phyloP scores from a whole-genome alignment of 2,888 invertebrate species.

The Pachliopta kotzebuea region DNA sequence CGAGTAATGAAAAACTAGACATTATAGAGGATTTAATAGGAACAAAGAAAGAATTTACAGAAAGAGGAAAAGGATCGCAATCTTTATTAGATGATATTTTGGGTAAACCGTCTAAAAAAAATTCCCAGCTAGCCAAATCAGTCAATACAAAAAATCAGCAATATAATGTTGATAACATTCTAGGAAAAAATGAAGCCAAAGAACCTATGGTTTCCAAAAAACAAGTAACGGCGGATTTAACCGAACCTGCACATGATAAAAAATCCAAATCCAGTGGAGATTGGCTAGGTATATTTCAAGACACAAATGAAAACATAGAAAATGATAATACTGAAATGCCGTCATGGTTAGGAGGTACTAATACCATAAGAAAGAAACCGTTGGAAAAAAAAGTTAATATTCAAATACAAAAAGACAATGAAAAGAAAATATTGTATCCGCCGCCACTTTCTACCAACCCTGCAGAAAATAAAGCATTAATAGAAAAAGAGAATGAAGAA shows the following conservation, averaged over 20 bases:
- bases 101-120: constrained; percentile 65
- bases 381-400: constrained; percentile 37
- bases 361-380: constrained; percentile 53
- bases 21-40: constrained; percentile 52
- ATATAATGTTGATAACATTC: constrained; percentile 59
- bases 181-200: constrained; percentile 55
- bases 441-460: constrained; percentile 23
- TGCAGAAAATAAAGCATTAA: constrained; percentile 27
- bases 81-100: constrained; percentile 79
- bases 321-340: constrained; percentile 59
- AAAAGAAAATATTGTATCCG: constrained; percentile 34
- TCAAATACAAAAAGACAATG: constrained; percentile 32
- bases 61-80: constrained; percentile 67
- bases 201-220: constrained; percentile 41
- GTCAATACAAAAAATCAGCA: constrained; percentile 56
- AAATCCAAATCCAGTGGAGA: constrained; percentile 61
- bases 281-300: constrained; percentile 73
- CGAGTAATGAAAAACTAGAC: constrained; percentile 55
- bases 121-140: constrained; percentile 44
- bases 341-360: constrained; percentile 58
- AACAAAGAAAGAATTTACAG: constrained; percentile 49
- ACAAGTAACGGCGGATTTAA: constrained; percentile 37
- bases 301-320: constrained; percentile 49
- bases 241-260: constrained; percentile 42
- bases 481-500: constrained; percentile 18